Conservation (phyloP, 2,888 invertebrate species). For the Drosophila colorata region DNA sequence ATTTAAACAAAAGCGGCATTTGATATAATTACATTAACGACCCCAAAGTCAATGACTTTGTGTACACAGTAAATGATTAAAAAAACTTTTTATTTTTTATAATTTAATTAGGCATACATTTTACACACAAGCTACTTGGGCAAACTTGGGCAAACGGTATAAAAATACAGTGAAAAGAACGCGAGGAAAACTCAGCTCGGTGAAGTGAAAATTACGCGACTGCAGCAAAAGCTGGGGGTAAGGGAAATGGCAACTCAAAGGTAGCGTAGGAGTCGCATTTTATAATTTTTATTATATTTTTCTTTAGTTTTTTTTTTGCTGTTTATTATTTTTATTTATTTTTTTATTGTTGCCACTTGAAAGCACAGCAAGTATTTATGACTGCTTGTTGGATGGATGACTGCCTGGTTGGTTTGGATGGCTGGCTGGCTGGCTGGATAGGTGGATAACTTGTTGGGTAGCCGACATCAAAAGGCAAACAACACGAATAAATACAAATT, state of each 20-base stretch:
- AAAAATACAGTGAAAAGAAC: conserved; percentile 66
- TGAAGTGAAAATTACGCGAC: conserved; percentile 51
- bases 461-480: conserved; percentile 70
- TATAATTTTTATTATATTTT: conserved; percentile 60
- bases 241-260: conserved; percentile 57
- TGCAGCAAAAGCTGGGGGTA: conserved; percentile 3
- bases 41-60: conserved; percentile 55
- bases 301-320: conserved; percentile 27
- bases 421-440: conserved; percentile 18
- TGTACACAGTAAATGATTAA: conserved; percentile 23
- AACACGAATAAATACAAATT: conserved; percentile 34
- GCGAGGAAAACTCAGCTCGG: conserved; percentile 35
- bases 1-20: conserved; percentile 2
- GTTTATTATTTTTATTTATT: conserved; percentile 23
- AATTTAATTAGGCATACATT: conserved; percentile 67
- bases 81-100: conserved; percentile 61
- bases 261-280: conserved; percentile 68
- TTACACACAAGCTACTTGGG: conserved; percentile 42
- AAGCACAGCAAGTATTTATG: conserved; percentile 78
- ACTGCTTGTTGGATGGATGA: conserved; percentile 57
- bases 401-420: conserved; percentile 47
- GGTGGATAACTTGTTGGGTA: conserved; percentile 36
- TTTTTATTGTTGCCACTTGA: conserved; percentile 68
- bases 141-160: conserved; percentile 37
- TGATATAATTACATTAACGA: conserved; percentile 18